Conservation (phyloP, 2,888 invertebrate genomes). For the Timema podura region DNA sequence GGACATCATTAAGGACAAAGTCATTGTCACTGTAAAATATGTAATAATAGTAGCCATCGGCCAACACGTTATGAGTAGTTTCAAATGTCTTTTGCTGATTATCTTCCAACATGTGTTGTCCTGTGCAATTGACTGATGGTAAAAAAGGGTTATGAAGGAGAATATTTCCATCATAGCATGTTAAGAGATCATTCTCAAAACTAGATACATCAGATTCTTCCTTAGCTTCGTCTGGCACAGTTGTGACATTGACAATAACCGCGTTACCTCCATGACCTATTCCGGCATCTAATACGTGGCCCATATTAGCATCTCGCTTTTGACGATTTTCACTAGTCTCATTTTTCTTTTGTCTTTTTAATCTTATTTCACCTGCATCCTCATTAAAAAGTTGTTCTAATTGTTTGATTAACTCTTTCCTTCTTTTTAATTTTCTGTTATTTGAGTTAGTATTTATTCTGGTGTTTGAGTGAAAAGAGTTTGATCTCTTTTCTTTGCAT, state of each 20-base stretch:
- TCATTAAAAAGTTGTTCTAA: not conserved
- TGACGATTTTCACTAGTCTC: not conserved
- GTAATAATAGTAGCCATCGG: conserved; percentile 83
- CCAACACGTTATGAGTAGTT: conserved; percentile 64
- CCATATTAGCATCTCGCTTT: conserved; percentile 3
- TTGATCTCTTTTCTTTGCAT: conserved; percentile 35
- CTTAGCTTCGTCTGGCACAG: conserved; percentile 48
- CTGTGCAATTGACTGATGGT: conserved; percentile 62
- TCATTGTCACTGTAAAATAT: conserved; percentile 87
- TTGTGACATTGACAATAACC: conserved; percentile 48
- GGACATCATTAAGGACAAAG: conserved; percentile 71
- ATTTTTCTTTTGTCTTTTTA: not conserved
- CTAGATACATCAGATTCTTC: conserved; percentile 72
- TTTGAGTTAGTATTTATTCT: too few relatives aligned
- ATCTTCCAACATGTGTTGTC: conserved; percentile 63
- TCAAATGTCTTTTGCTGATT: conserved; percentile 48
- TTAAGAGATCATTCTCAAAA: conserved; percentile 71
- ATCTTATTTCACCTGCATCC: not conserved
- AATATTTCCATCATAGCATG: conserved; percentile 72
- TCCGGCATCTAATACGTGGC: conserved; percentile 62
- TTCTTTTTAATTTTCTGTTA: too few relatives aligned
- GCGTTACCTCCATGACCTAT: conserved; percentile 72
- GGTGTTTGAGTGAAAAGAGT: too few relatives aligned
- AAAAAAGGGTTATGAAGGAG: conserved; percentile 68
- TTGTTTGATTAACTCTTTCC: too few relatives aligned